Evolutionary conservation across 2,113 vertebrate genomes (phyloP).

Genomic region (Colistium nudipinnis): DNA sequence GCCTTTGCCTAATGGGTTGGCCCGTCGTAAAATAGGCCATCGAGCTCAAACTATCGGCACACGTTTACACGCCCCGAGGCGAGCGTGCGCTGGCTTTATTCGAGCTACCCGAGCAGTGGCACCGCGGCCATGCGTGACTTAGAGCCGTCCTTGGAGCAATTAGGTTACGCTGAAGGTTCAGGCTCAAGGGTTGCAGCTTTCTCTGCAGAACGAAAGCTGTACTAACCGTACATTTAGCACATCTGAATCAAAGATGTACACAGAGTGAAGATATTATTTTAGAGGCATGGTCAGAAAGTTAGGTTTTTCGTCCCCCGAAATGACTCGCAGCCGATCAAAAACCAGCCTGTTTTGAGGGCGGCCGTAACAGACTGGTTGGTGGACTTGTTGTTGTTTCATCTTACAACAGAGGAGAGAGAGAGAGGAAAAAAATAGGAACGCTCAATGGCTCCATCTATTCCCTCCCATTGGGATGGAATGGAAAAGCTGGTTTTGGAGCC

Average conservation of each 20-base stretch:
- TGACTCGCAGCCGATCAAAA: conserved; percentile 28
- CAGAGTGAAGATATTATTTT: neutral
- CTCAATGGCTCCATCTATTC: conserved; percentile 25
- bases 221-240: conserved; percentile 1
- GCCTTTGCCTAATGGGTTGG: conserved; percentile 63
- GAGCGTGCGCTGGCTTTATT: conserved; percentile 37
- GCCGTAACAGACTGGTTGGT: conserved; percentile 19
- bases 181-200: neutral
- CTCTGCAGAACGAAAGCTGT: neutral
- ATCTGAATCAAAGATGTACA: conserved; percentile 18
- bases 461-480: conserved; percentile 46
- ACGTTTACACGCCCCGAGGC: conserved; percentile 51
- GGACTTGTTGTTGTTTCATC: conserved; percentile 16
- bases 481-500: conserved; percentile 71
- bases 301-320: neutral
- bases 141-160: conserved; percentile 11
- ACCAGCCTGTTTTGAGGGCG: conserved; percentile 14
- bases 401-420: conserved; percentile 1
- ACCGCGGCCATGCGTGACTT: conserved; percentile 13
- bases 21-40: conserved; percentile 50
- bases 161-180: conserved; percentile 3
- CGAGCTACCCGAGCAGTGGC: conserved; percentile 18
- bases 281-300: conserved; percentile 2
- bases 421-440: conserved; percentile 3
- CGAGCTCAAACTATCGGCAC: conserved; percentile 37